Conservation (phyloP, 1,140 invertebrate genomes). For the Xylocopa sonorina region DNA sequence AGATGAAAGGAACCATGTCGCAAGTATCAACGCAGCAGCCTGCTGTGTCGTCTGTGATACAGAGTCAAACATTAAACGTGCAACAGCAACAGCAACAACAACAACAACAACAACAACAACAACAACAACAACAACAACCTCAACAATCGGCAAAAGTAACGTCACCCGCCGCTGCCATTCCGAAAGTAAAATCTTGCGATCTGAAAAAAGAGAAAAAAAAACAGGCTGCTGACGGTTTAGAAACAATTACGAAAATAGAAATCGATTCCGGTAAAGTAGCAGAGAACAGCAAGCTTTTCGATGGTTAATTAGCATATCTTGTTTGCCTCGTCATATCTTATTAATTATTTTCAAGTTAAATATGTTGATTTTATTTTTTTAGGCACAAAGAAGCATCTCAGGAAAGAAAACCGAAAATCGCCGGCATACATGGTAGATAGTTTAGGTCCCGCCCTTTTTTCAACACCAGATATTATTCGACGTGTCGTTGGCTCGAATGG, state of each 20-base stretch:
- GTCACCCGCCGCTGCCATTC: background rate
- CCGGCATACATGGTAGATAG: constrained; percentile 84
- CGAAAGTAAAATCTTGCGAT: constrained; percentile 72
- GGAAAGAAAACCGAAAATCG: constrained; percentile 86
- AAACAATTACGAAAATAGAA: constrained; percentile 57
- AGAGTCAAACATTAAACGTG: constrained; percentile 6
- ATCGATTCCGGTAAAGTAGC: constrained; percentile 60
- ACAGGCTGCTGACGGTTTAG: constrained; percentile 66
- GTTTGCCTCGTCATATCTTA: background rate
- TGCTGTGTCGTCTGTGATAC: background rate
- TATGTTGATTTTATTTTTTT: constrained; percentile 1
- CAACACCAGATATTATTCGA: constrained; percentile 89
- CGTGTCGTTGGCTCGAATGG: constrained; percentile 82
- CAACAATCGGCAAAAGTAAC: constrained; percentile 52
- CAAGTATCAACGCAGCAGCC: constrained; percentile 34
- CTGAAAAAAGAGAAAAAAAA: constrained; percentile 77
- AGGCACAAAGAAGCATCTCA: constrained; percentile 81
- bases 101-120: too few relatives aligned
- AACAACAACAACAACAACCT: constrained; percentile 23
- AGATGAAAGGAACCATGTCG: constrained; percentile 41
- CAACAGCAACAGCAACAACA: constrained; percentile 41
- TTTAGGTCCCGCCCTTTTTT: constrained; percentile 87
- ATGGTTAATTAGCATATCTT: constrained; percentile 55
- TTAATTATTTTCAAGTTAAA: background rate
- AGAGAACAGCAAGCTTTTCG: constrained; percentile 67